phyloP scores from a whole-genome alignment of 2,888 invertebrate genomes.

The Ommatoiulus sabulosus region DNA sequence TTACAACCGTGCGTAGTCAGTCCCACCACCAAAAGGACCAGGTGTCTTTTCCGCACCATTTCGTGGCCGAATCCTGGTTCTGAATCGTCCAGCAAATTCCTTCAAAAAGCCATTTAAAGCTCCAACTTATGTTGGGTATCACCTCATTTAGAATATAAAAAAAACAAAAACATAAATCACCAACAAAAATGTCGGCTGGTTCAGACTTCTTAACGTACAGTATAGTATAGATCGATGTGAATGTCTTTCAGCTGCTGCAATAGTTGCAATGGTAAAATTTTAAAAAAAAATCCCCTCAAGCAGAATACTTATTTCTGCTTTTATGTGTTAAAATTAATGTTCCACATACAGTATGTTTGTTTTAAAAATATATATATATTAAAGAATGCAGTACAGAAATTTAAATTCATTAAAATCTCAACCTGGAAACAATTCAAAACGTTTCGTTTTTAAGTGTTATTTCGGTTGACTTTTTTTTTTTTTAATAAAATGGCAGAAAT shows the following conservation, averaged over 20 bases:
- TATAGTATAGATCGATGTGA: too few relatives aligned
- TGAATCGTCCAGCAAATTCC: background rate
- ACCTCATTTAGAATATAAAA: background rate
- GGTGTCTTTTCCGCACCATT: background rate
- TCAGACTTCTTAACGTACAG: background rate
- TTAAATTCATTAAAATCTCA: too few relatives aligned
- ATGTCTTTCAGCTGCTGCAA: background rate
- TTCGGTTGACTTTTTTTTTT: too few relatives aligned
- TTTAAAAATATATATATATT: too few relatives aligned
- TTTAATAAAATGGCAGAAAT: too few relatives aligned
- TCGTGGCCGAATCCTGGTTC: background rate
- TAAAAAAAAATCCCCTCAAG: background rate
- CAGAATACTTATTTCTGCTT: too few relatives aligned
- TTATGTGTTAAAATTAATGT: too few relatives aligned
- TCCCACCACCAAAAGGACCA: background rate
- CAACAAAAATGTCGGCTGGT: background rate
- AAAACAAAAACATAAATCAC: slow-evolving; percentile 14
- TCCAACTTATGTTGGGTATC: background rate
- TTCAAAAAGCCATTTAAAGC: background rate
- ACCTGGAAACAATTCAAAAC: background rate
- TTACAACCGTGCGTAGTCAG: background rate
- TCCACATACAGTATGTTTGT: too few relatives aligned
- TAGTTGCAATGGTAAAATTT: background rate
- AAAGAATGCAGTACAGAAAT: too few relatives aligned
- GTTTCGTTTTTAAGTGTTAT: too few relatives aligned